These are phyloP conservation scores for Pagrus major DNA, from an alignment of 2,113 vertebrate genomes.

Conservation along the genomic window DNA sequence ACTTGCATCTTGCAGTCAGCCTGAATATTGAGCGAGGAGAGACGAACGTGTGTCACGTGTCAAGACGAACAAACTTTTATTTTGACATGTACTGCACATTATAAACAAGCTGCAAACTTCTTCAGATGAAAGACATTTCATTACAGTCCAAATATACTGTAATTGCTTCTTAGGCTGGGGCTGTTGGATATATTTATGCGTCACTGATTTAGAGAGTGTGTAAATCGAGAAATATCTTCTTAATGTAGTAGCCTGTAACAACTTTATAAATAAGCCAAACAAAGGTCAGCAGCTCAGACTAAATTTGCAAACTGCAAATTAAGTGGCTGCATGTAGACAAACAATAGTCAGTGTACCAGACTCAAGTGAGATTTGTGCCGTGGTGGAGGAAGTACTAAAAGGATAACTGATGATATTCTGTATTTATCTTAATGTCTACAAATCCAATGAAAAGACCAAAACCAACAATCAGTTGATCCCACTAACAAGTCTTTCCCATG, in stretches of 20 bases:
- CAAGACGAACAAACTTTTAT: not conserved
- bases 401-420: not conserved
- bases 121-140: not conserved
- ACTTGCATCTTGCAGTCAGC: not conserved
- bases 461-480: too few species aligned
- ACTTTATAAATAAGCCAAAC: not conserved
- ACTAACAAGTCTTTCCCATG: too few species aligned
- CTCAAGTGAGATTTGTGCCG: not conserved
- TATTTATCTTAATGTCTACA: not conserved
- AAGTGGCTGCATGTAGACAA: not conserved
- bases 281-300: conserved; percentile 4
- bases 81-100: not conserved
- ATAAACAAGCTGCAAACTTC: not conserved
- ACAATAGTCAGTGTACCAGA: not conserved
- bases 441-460: not conserved
- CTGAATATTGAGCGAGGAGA: not conserved
- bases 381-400: not conserved
- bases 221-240: not conserved
- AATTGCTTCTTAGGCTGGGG: not conserved
- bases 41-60: not conserved
- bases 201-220: not conserved
- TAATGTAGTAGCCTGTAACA: not conserved
- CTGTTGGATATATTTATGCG: not conserved
- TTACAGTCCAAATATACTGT: not conserved
- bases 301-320: not conserved